Evolutionary conservation across 2,888 invertebrate genomes (phyloP), one percentile per base, ranked within the genome.

Genomic region (Troides helena): DNA sequence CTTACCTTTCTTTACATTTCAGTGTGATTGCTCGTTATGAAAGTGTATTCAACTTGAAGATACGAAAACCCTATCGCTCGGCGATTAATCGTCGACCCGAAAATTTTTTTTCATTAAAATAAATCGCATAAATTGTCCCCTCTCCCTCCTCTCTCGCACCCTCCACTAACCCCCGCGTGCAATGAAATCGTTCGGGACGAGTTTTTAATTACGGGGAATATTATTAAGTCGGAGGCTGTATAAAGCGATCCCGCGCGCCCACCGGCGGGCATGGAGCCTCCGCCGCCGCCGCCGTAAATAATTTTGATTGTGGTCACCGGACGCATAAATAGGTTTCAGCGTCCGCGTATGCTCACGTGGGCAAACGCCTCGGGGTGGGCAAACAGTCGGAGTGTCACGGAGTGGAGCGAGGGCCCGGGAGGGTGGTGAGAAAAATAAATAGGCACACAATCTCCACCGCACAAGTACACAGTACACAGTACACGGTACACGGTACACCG

Each of bases 161-260:
- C 39, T 1, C 7, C 10, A 8, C 1, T 10, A 4, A 18, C 53
- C 53, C n/a, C 14, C 53, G 53, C 39, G 10, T 71, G 81, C 82
- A 82, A 82, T 85, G 83, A 84, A 87, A 87, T 85, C 79, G 81
- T 84, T 82, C 80, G 73, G 80, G 80, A 82, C 80, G 84, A 84
- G 84, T 83, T 88, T 90, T 90, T 90, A 90, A 90, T 90, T 90
- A 90, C 89, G 87, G 84, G 62, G 87, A 88, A 88, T 89, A 89
- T 85, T 88, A 90, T 90, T 88, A 89, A 89, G 88, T 88, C 86
- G 82, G 81, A 80, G 81, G 85, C 80, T 86, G 83, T 85, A 88
- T 88, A 83, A 87, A 87, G 85, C 88, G 85, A 87, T 89, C 87
- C 84, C 64, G 43, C 25, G 67, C 67, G 65, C 43, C 30, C 59